phyloP scores from a whole-genome alignment of 2,888 invertebrate species.

The Seira musarum region DNA sequence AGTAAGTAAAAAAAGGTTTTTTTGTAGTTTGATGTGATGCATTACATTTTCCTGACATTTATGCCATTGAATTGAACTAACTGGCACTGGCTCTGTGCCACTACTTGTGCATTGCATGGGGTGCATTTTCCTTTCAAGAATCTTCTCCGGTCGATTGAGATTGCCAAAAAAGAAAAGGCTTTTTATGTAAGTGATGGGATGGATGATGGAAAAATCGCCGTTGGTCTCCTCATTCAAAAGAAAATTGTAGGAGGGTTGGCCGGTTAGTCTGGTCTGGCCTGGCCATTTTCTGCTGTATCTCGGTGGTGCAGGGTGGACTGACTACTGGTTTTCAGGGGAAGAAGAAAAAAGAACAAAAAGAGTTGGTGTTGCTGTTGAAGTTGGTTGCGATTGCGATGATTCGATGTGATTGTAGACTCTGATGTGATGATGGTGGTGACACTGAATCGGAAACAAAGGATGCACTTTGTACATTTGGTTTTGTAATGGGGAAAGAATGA shows the following conservation, averaged over 20 bases:
- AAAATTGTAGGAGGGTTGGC: background rate
- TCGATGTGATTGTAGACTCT: background rate
- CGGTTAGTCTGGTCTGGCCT: background rate
- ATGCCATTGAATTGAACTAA: conserved; percentile 22
- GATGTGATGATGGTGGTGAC: conserved; percentile 8
- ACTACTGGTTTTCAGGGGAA: too few species aligned
- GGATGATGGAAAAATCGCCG: background rate
- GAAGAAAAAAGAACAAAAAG: background rate
- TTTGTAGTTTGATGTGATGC: background rate
- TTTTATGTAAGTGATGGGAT: background rate
- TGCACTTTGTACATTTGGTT: background rate
- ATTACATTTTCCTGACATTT: conserved; percentile 29
- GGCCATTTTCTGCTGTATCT: background rate
- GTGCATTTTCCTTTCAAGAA: too few species aligned
- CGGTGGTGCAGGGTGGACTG: background rate
- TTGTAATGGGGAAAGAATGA: too few species aligned
- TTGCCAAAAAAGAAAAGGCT: background rate
- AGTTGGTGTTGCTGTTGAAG: too few species aligned
- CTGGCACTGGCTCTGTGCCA: background rate
- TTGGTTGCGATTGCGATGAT: too few species aligned
- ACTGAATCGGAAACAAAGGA: conserved; percentile 1
- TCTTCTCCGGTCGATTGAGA: background rate
- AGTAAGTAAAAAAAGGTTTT: background rate
- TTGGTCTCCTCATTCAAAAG: background rate
- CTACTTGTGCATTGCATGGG: background rate